phyloP scores from a whole-genome alignment of 2,797 vertebrate species.

The Acomys russatus region DNA sequence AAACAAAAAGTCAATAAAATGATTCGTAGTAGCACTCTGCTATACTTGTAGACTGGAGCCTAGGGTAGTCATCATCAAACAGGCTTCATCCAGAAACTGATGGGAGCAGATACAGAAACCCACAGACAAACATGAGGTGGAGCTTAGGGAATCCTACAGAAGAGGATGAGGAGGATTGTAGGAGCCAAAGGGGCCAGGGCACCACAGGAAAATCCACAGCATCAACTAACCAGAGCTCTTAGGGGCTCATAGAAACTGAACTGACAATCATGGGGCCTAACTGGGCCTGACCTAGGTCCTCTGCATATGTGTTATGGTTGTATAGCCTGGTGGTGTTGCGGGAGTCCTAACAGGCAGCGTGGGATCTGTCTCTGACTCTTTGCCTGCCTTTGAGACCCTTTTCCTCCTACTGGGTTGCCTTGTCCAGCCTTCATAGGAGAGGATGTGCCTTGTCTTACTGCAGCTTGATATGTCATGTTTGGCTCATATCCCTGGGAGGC shows the following conservation, averaged over 20 bases:
- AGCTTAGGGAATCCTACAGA: neutral
- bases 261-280: neutral
- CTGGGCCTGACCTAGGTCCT: neutral
- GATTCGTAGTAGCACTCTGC: too few species aligned
- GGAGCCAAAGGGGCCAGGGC: neutral
- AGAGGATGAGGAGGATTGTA: neutral
- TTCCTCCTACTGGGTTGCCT: neutral
- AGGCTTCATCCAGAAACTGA: neutral
- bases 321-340: neutral
- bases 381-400: neutral
- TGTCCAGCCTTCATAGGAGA: neutral
- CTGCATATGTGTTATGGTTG: neutral
- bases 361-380: neutral
- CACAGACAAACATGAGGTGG: neutral
- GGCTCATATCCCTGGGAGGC: neutral
- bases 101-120: neutral
- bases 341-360: neutral
- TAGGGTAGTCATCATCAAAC: too few species aligned
- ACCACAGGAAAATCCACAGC: neutral
- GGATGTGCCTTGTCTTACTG: neutral
- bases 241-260: neutral
- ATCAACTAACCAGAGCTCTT: neutral
- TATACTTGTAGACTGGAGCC: too few species aligned
- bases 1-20: neutral
- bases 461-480: neutral